Evolutionary conservation across 2,888 invertebrate species (phyloP), one percentile per base, ranked within the genome.

Genomic region (Caenorhabditis doughertyi): DNA sequence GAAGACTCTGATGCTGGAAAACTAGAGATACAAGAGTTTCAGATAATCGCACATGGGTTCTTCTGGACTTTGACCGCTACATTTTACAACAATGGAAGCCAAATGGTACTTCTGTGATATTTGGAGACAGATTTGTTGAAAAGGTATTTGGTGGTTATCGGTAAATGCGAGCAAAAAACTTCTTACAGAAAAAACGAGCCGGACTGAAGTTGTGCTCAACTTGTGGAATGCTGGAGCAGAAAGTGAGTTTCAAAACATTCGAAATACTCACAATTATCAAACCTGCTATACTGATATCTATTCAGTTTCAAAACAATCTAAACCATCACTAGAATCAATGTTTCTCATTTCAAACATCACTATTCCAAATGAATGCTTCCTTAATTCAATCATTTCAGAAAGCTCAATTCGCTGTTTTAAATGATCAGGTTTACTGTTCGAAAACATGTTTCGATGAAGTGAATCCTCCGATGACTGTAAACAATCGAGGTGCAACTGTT

Each of bases 1-100:
- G n/a, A n/a, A n/a, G n/a, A n/a, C 1, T 23, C 5, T 27, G 18
- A 55, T n/a, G 13, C 18, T 25, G 8, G 35, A 64, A 27, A 21
- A n/a, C 23, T n/a, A n/a, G n/a, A n/a, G 16, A 32, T 3, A 7
- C 25, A 23, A 5, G 23, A 55, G 8, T 76, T 84, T 60, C 71
- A 89, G 90, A 89, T 29, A 91, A 91, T 60, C 85, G 91, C 39
- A 91, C 91, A 18, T 91, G 90, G 90, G 89, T 91, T 58, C 86
- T 90, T 3, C 74, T 85, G 39, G 91, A 91, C 68, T 91, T 90
- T 77, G 91, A 91, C 72, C 86, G 91, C 0, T 89, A 90, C 81
- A 85, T 91, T 32, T 70, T 91, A 9, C 76, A 81, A 25, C 89
- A 85, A 74, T 89, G 89, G 89, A 85, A 86, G 16, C 91, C 91